Base-by-base conservation (phyloP, 2,888 invertebrate species). In the Cephus sareptanus region DNA sequence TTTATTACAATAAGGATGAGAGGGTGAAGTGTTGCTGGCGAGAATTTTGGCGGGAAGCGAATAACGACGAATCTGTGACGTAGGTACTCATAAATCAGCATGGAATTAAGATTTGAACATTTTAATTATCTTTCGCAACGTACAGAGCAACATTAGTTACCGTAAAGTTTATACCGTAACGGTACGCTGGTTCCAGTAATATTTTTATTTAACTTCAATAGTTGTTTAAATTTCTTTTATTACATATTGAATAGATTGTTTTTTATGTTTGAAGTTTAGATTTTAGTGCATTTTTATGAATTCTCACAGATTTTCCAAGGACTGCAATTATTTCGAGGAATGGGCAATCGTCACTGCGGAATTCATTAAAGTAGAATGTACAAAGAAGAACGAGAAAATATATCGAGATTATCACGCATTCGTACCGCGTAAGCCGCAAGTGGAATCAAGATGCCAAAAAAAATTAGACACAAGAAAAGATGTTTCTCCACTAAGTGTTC, bases 351-450 rank as follows among this genome's bases (percentile, higher is more conserved):
- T 94, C 40, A 85, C 88, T 9, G 92, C 93, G 79, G 96, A 97
- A 90, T 97, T 95, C 88, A 93, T 96, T 13, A 93, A 93, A 90
- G 94, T 96, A 4, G 92, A 92, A 34, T 97, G 97, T 89, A 91
- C 89, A 30, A 92, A 92, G 79, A 86, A 92, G 77, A 37, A 85
- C 37, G 81, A 85, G 33, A 91, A 91, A 75, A 91, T 96, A 75
- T 95, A 96, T 87, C 93, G 93, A 84, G 96, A 96, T 85, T 96
- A 94, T 86, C 95, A 95, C 88, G 91, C 94, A 35, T 95, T 95
- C 86, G 93, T 95, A 15, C 94, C 93, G 34, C 90, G 93, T 83
- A 92, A 93, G 84, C 80, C 85, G 1, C 74, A 80, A 15, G 86
- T 86, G 11, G 91, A 91, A 76, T 80, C 86, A 11, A 82, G 88